These are phyloP conservation scores for Formicarius rufipectus DNA, from an alignment of 2,113 vertebrate genomes.

Conservation along the genomic window DNA sequence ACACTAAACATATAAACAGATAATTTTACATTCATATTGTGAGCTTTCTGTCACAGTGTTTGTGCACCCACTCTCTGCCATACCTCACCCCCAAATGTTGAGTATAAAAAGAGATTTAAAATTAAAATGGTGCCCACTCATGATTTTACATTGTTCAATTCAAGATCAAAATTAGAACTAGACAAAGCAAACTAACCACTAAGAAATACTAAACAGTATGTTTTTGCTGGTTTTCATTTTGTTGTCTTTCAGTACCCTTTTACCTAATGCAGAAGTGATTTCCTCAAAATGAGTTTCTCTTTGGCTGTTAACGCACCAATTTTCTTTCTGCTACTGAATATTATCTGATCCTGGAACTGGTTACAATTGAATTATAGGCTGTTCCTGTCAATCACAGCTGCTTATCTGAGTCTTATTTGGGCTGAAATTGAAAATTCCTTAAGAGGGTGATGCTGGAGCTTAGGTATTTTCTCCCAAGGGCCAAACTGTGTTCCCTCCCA, in stretches of 20 bases:
- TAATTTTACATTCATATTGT: background rate
- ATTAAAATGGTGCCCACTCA: background rate
- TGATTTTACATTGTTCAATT: background rate
- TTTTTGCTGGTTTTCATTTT: background rate
- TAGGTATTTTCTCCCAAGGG: background rate
- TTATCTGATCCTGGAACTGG: conserved; percentile 16
- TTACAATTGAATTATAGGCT: background rate
- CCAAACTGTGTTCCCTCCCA: accelerated
- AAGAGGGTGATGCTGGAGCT: background rate
- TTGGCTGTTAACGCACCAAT: background rate
- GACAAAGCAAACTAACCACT: background rate
- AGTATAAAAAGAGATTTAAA: background rate
- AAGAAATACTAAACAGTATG: background rate
- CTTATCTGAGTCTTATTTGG: conserved; percentile 28
- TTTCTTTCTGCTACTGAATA: background rate
- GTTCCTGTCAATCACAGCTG: conserved; percentile 37
- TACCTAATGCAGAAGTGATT: background rate
- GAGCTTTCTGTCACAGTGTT: background rate
- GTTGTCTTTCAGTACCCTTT: background rate
- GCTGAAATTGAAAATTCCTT: conserved; percentile 27
- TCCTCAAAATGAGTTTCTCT: background rate
- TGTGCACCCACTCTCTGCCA: background rate
- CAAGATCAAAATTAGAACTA: background rate
- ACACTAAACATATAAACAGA: background rate
- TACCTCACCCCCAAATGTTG: background rate